Percentiles rank a stretch among this genome's conserved stretches.
Conservation (phyloP, 2,113 vertebrate genomes). For the Eublepharis macularius region DNA sequence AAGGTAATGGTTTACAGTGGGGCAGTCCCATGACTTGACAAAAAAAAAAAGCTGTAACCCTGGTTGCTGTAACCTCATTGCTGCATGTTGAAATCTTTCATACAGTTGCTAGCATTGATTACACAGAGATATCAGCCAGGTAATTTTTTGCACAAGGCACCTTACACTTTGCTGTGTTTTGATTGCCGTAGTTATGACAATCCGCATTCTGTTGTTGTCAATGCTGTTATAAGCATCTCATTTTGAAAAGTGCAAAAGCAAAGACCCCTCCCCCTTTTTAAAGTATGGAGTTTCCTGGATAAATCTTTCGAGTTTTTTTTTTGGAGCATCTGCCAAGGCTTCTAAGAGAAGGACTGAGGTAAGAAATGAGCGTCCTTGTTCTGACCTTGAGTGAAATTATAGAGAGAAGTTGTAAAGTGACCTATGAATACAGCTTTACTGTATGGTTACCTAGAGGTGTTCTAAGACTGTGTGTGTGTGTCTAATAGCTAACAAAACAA, state of each 20-base stretch:
- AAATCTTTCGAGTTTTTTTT: too few species aligned
- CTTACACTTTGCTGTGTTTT: neutral
- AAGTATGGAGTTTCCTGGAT: neutral
- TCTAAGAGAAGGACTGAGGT: neutral
- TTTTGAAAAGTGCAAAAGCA: neutral
- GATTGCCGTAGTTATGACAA: too few species aligned
- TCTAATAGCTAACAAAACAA: neutral
- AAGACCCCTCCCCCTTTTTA: too few species aligned
- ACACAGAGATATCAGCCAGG: neutral
- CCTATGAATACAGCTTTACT: neutral
- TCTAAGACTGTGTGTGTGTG: neutral
- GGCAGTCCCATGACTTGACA: neutral
- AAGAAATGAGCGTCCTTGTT: neutral
- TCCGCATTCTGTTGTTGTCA: neutral
- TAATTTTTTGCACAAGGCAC: neutral
- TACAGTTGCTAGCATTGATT: rapidly evolving
- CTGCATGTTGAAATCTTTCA: neutral
- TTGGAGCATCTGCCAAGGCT: too few species aligned
- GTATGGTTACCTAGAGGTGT: neutral
- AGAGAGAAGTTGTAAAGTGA: neutral
- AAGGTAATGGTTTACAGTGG: neutral
- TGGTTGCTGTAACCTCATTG: neutral
- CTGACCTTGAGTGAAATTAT: neutral
- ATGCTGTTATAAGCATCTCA: neutral
- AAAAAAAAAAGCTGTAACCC: too few species aligned